Evolutionary conservation across 2,113 vertebrate genomes (phyloP), one percentile per base, ranked within the genome.

Genomic region (Taxidea taxus): DNA sequence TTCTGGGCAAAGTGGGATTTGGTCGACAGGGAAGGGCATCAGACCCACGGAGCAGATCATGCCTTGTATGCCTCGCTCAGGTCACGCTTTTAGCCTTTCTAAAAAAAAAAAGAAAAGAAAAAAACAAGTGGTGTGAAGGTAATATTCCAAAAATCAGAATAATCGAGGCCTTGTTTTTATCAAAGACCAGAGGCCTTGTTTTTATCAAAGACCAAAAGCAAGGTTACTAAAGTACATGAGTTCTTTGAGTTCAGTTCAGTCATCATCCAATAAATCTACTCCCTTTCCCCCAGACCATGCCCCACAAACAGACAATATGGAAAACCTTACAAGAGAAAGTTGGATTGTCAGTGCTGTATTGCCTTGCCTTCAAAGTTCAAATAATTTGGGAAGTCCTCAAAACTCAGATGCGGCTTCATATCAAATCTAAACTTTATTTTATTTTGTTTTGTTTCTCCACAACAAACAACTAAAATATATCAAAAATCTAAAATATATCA

Each of bases 41-140:
- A 29, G 6, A 58, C 54, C 31, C 58, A 91, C 93, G 15, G 66
- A 66, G 31, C 6, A 16, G 18, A 74, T 93, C 31, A 0, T 70
- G 87, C 93, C 62, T 81, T 82, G 29, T 14, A 16, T 42, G 75
- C 72, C 47, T 72, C 88, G 49, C 23, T 8, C 56, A 87, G 88
- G 87, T 87, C 83, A 90, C 91, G 94, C 91, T 68, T 58, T 27
- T 47, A 92, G 37, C 68, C 81, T 92, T 87, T 94, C 18, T 95
- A 95, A 81, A 2, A 18, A 54, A 54, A 64, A 96, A 81, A 84
- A 95, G 78, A 2, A 18, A 54, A 54, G 60, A 96, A 81, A 84
- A 97, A 98, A 98, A 87, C 74, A 93, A 95, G 87, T 75, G 15
- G 9, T 13, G 84, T 94, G 92, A n/a, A 90, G 68, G 7, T 66